Base-by-base conservation (phyloP, 2,888 invertebrate species). In the Lissonota sp. region DNA sequence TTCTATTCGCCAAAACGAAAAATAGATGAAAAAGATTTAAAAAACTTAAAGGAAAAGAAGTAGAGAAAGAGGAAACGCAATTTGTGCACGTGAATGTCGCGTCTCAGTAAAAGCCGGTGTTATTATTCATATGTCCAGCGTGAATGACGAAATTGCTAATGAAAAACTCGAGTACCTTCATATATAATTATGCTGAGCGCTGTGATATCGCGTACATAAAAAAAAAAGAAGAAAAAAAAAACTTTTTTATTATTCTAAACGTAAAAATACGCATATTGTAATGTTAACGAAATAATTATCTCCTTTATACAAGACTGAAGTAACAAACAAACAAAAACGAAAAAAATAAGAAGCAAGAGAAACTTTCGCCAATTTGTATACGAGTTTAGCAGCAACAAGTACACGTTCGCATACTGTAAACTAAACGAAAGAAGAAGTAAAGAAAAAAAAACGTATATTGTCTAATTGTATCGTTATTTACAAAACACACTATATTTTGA, bases 121-220 rank as follows among this genome's bases (percentile, higher is more conserved):
- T 82, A 75, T 69, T 44, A 79, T 80, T 76, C 76, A 67, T 76
- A 72, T 81, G 81, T 81, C 81, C 81, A 81, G 76, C 73, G 73
- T 77, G 75, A 76, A 44, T 72, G 72, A 83, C 57, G 74, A 73
- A 72, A 76, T 82, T 74, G 80, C 76, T 81, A 76, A 80, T 80
- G 60, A 55, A 40, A 79, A 85, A 84, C 80, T 79, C 80, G 82
- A 83, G 80, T 85, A 85, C 85, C 83, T 86, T 83, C 80, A 84
- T 63, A 84, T 82, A 75, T 83, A 79, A 84, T 88, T 87, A 87
- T 88, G 91, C 91, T 92, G 90, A 92, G 89, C 88, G 90, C 92
- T 92, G 92, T 92, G 92, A 92, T 92, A 92, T 92, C 90, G 89
- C 91, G 91, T 92, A 91, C 90, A 87, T 88, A 86, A 84, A 86